Evolutionary conservation across 2,888 invertebrate genomes (phyloP).

Genomic region (Epirrita christyi): DNA sequence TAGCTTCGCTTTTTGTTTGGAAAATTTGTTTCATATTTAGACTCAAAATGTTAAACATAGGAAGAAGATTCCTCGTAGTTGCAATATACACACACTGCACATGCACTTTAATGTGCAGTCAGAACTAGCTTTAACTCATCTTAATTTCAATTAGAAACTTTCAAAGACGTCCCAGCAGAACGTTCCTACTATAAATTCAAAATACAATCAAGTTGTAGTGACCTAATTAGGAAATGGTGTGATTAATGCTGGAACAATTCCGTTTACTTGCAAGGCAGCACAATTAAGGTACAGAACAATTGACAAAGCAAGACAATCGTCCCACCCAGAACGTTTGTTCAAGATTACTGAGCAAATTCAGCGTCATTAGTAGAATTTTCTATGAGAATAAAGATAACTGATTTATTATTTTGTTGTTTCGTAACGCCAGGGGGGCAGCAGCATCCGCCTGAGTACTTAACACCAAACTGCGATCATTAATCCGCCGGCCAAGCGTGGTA

Average conservation of each 20-base stretch:
- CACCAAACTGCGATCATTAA: too few relatives aligned
- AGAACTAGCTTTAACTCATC: background rate
- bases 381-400: background rate
- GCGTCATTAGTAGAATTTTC: constrained; percentile 8
- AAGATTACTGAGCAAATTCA: constrained; percentile 29
- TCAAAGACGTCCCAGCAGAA: background rate
- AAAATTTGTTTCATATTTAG: background rate
- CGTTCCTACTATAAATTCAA: constrained; percentile 13
- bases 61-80: too few relatives aligned
- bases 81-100: background rate
- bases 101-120: background rate
- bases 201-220: constrained; percentile 20
- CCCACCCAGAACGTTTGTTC: constrained; percentile 33
- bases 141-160: constrained; percentile 12
- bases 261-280: constrained; percentile 28
- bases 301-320: constrained; percentile 35
- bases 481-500: too few relatives aligned
- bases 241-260: constrained; percentile 35
- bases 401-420: too few relatives aligned
- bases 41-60: too few relatives aligned
- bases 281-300: constrained; percentile 34
- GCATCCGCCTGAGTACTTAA: too few relatives aligned
- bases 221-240: constrained; percentile 32
- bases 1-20: constrained; percentile 12
- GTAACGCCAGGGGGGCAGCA: too few relatives aligned